These are phyloP conservation scores for Cryptoprocta ferox DNA, from an alignment of 2,797 vertebrate genomes.

Conservation along the genomic window DNA sequence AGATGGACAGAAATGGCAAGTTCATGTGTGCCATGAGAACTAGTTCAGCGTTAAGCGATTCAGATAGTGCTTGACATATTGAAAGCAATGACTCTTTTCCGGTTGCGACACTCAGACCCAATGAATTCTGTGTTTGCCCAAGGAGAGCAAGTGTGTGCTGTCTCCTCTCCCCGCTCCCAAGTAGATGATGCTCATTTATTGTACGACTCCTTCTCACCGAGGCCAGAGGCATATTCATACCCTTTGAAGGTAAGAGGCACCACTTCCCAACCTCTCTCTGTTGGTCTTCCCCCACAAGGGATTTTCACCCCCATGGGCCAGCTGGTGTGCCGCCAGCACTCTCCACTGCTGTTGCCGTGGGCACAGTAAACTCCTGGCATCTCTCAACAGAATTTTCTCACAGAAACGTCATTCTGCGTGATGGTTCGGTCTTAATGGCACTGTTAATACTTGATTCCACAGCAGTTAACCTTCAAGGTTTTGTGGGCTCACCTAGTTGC, in stretches of 20 bases:
- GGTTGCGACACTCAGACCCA: background rate
- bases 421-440: background rate
- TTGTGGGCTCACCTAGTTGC: background rate
- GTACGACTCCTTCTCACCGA: background rate
- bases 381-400: background rate
- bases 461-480: background rate
- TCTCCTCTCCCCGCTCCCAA: background rate
- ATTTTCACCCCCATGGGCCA: background rate
- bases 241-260: background rate
- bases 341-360: fast-evolving
- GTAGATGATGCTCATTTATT: background rate
- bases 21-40: background rate
- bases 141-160: background rate
- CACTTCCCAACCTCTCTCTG: background rate
- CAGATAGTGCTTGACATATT: background rate
- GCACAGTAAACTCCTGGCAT: background rate
- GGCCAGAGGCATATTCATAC: background rate
- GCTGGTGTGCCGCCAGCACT: background rate
- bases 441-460: too few species aligned
- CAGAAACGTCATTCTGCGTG: background rate
- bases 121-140: background rate
- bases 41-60: background rate
- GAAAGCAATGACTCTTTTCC: background rate
- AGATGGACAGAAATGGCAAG: background rate
- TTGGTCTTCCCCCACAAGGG: background rate